Evolutionary conservation across 2,113 vertebrate species (phyloP).

Genomic region (Oostethus manadensis): DNA sequence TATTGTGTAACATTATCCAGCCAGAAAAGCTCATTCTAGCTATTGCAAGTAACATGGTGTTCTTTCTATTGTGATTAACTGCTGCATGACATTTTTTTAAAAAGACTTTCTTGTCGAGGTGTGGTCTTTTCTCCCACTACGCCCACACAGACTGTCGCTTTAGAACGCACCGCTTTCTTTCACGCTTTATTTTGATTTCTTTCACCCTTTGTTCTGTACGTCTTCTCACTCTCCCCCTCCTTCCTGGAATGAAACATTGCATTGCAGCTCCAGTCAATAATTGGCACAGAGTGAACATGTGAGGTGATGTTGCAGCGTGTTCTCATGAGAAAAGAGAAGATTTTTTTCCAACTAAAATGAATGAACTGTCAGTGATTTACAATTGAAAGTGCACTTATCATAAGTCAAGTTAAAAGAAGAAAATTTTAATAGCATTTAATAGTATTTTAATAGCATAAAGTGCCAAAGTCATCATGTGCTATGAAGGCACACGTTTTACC

Average conservation of each 20-base stretch:
- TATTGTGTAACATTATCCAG: constrained; percentile 5
- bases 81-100: not conserved
- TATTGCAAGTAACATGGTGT: too few species aligned
- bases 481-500: too few species aligned
- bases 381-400: not conserved
- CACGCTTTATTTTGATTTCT: not conserved
- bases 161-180: not conserved
- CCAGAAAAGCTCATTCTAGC: too few species aligned
- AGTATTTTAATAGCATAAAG: too few species aligned
- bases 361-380: not conserved
- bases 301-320: not conserved
- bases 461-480: too few species aligned
- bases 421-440: too few species aligned
- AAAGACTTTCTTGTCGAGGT: too few species aligned
- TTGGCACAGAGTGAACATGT: not conserved
- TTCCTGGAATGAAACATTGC: not conserved
- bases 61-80: too few species aligned
- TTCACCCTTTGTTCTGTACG: constrained; percentile 1
- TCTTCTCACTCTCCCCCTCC: not conserved
- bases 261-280: not conserved
- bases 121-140: not conserved
- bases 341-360: not conserved
- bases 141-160: constrained; percentile 1
- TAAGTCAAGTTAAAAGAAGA: not conserved
- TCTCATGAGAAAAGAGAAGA: not conserved